These are phyloP conservation scores for Eueides isabella DNA, from an alignment of 1,140 invertebrate species.

Conservation along the genomic window DNA sequence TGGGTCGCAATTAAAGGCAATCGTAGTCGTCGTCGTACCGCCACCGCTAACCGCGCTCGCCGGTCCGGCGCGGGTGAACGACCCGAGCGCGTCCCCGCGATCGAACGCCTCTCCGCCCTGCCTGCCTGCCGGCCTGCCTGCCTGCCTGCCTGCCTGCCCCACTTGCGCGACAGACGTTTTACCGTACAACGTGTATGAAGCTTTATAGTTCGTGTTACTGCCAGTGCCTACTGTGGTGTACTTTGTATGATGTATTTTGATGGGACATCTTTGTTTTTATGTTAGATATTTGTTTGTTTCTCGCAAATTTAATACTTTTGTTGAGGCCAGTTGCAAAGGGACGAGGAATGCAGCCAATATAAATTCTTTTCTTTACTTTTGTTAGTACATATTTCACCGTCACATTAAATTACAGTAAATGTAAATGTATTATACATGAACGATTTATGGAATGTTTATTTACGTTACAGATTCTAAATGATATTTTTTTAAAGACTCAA, in stretches of 20 bases:
- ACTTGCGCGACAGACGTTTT: constrained; percentile 57
- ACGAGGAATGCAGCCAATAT: too few relatives aligned
- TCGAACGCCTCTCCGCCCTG: constrained; percentile 54
- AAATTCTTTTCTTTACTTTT: too few relatives aligned
- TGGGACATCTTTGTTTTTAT: not conserved
- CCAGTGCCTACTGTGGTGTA: too few relatives aligned
- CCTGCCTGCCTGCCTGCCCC: constrained; percentile 41
- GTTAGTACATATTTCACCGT: too few relatives aligned
- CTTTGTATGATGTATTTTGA: not conserved
- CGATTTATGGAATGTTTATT: too few relatives aligned
- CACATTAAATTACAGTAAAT: too few relatives aligned
- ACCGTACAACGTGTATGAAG: constrained; percentile 36
- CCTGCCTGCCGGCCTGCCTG: constrained; percentile 26
- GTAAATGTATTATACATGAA: too few relatives aligned
- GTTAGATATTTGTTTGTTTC: too few relatives aligned
- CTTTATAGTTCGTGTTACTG: not conserved
- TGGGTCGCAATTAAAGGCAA: constrained; percentile 2
- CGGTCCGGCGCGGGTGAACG: constrained; percentile 59
- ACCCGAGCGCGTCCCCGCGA: constrained; percentile 72
- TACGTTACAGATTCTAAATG: too few relatives aligned
- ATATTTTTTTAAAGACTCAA: too few relatives aligned
- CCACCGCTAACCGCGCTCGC: constrained; percentile 19
- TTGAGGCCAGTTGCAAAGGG: too few relatives aligned
- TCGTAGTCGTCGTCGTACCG: constrained; percentile 7
- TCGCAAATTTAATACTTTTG: not conserved